These are phyloP conservation scores for Drosophila trichaetosa DNA, from an alignment of 2,888 invertebrate genomes.

Conservation along the genomic window DNA sequence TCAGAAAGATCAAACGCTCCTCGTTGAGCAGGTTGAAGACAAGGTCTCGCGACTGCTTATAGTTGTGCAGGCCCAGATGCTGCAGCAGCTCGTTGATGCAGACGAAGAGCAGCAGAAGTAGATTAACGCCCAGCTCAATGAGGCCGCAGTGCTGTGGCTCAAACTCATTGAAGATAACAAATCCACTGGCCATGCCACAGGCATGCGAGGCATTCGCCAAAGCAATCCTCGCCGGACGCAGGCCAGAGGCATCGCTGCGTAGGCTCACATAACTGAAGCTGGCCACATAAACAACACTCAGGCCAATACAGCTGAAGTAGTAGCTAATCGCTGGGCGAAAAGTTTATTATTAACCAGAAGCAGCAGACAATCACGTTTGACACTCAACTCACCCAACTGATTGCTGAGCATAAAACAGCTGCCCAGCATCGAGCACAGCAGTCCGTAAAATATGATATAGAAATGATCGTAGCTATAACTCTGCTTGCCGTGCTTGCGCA, in stretches of 20 bases:
- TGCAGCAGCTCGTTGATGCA: conserved; percentile 77
- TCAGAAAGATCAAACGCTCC: conserved; percentile 71
- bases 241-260: conserved; percentile 68
- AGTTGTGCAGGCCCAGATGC: conserved; percentile 68
- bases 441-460: conserved; percentile 80
- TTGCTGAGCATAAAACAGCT: conserved; percentile 75
- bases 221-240: conserved; percentile 73
- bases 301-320: conserved; percentile 76
- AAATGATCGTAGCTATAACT: conserved; percentile 78
- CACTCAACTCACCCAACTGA: conserved; percentile 69
- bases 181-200: conserved; percentile 69
- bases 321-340: conserved; percentile 66
- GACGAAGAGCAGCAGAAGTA: conserved; percentile 56
- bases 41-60: conserved; percentile 75
- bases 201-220: conserved; percentile 71
- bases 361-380: accelerated
- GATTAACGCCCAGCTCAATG: conserved; percentile 62
- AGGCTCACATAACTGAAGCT: conserved; percentile 78
- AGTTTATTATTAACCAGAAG: neutral
- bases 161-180: conserved; percentile 75
- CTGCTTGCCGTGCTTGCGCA: conserved; percentile 67
- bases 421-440: conserved; percentile 76
- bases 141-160: conserved; percentile 70
- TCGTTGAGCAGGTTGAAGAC: conserved; percentile 81
- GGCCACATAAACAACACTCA: conserved; percentile 69